phyloP scores from a whole-genome alignment of 2,113 vertebrate species.

The Hiodon tergisus region DNA sequence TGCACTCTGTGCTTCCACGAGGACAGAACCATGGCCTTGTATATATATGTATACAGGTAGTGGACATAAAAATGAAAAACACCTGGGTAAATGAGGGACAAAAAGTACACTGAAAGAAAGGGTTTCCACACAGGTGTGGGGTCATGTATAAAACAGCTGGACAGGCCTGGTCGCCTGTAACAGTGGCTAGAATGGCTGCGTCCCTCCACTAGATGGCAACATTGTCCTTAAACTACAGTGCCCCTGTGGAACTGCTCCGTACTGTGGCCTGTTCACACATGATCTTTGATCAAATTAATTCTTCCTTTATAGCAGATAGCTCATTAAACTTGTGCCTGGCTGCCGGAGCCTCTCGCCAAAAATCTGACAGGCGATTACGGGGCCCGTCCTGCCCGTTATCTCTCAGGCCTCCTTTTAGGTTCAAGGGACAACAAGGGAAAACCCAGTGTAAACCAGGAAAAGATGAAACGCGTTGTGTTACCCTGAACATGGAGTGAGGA shows the following conservation, averaged over 20 bases:
- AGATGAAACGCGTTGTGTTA: no score
- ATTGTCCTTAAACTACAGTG: constrained; percentile 26
- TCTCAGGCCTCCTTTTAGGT: not conserved
- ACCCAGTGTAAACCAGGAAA: not conserved
- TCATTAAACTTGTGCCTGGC: constrained; percentile 10
- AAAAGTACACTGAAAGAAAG: no score
- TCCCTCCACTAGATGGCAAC: constrained; percentile 42
- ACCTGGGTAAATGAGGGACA: no score
- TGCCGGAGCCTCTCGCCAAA: not conserved
- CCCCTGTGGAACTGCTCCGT: not conserved
- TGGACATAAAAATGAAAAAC: no score
- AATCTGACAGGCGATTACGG: not conserved
- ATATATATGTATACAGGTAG: no score
- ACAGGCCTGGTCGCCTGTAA: no score
- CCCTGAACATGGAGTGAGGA: no score
- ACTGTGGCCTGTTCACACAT: constrained; percentile 2
- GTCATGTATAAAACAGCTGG: no score
- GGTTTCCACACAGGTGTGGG: no score
- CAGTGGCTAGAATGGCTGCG: no score
- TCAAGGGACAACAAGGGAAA: not conserved
- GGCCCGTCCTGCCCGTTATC: constrained; percentile 6
- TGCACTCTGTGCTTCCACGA: no score
- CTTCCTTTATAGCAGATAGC: constrained; percentile 4
- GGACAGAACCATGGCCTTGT: no score
- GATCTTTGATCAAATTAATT: constrained; percentile 29